Evolutionary conservation across 2,797 vertebrate genomes (phyloP), one percentile per base, ranked within the genome.

Genomic region (Acanthurus leucopareius): DNA sequence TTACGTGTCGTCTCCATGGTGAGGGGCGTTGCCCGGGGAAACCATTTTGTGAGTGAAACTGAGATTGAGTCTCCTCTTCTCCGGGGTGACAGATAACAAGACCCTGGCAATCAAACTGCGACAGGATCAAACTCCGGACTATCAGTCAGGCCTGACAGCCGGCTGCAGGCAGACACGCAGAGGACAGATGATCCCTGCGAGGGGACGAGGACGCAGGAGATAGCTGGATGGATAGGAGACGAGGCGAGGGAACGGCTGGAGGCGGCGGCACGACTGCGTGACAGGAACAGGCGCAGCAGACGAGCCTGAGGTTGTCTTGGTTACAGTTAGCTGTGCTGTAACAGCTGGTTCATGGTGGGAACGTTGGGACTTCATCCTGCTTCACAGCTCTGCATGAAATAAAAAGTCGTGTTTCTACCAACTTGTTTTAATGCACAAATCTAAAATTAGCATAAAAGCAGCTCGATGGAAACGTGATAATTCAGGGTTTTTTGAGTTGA

Each of bases 41-140:
- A 88, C 76, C 64, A 28, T 81, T 81, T 74, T 42, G 51, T 44
- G 40, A 54, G 70, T 59, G 69, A 80, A 76, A 73, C 78, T 47
- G 87, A 90, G 91, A 90, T 90, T 85, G 84, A 91, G 88, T 86
- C 85, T 88, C 77, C 35, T 17, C 54, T 47, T 77, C 48, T 8
- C 71, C n/a, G 4, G 45, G 47, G 40, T 89, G 89, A 92, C 88
- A 86, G 86, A 88, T 88, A 88, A 93, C 89, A 88, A 88, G 89
- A 88, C 75, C 73, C 70, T 19, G 62, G 76, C 82, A 84, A 86
- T 93, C 89, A 89, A 77, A 80, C 47, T 42, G 52, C 56, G 80
- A 84, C 89, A 64, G 73, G 59, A 81, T 90, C 80, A 81, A 78
- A 75, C 65, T 6, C 51, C 25, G 6, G 10, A 10, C 53, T 80